These are phyloP conservation scores for Microtus oregoni DNA, from an alignment of 2,113 vertebrate species.

Conservation along the genomic window DNA sequence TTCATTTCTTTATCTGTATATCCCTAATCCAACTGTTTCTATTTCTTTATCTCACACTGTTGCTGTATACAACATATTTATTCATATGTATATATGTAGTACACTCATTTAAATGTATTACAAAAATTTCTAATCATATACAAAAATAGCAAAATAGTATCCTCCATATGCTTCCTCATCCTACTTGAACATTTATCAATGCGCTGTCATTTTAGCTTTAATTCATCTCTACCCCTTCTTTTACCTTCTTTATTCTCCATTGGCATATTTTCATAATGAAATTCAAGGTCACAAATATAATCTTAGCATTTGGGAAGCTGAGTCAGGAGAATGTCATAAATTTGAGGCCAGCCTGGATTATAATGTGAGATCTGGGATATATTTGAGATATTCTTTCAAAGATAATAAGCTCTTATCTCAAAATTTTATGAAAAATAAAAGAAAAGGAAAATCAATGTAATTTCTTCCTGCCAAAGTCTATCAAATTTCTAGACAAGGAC, in stretches of 20 bases:
- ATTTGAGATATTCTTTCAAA: not conserved
- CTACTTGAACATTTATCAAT: constrained; percentile 28
- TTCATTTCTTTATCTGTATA: not conserved
- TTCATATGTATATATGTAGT: not conserved
- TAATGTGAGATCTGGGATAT: not conserved
- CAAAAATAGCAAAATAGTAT: constrained; percentile 32
- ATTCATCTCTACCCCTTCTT: not conserved
- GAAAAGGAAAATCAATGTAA: not conserved
- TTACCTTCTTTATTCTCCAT: not conserved
- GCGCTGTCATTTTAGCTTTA: not conserved
- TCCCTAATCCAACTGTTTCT: not conserved
- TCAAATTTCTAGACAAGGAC: not conserved
- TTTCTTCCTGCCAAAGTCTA: not conserved
- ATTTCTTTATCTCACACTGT: not conserved
- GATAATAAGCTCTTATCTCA: not conserved
- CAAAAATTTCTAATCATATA: constrained; percentile 33
- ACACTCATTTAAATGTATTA: constrained; percentile 17
- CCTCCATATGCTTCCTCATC: not conserved
- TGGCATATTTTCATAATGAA: constrained; percentile 34
- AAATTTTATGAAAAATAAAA: not conserved
- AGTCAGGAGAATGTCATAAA: not conserved
- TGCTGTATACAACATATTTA: not conserved
- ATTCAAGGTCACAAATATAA: not conserved
- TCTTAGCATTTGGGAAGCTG: not conserved
- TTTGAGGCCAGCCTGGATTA: not conserved